Evolutionary conservation across 2,888 invertebrate species (phyloP).

Genomic region (Ormyrus labotus): DNA sequence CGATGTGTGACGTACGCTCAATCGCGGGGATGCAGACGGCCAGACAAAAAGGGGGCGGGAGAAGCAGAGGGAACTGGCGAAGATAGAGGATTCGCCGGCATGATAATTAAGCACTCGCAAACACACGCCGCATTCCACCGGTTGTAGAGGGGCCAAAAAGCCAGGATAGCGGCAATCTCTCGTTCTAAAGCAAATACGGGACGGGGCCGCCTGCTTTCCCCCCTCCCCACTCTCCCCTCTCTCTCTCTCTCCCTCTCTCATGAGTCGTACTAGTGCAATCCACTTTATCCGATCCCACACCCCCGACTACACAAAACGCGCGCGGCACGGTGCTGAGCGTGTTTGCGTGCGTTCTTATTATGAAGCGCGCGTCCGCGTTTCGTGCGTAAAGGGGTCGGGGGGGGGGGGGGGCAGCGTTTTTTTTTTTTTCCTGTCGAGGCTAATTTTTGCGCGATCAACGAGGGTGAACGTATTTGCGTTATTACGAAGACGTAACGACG

Average conservation of each 20-base stretch:
- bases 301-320: background rate
- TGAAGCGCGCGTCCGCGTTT: background rate
- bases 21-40: no score
- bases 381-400: background rate
- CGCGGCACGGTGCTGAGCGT: background rate
- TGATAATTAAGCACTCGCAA: background rate
- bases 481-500: no score
- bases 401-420: background rate
- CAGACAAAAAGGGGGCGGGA: no score
- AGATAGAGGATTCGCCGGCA: background rate
- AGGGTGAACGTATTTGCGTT: no score
- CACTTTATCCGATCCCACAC: conserved; percentile 30
- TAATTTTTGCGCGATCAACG: conserved; percentile 5
- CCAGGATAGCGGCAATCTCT: conserved; percentile 20
- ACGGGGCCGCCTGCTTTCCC: background rate
- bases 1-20: no score
- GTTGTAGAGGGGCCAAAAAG: background rate
- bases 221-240: background rate
- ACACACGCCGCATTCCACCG: background rate
- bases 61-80: no score
- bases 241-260: background rate
- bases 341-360: conserved; percentile 23
- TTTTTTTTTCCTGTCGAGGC: background rate
- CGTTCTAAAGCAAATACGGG: conserved; percentile 62
- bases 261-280: conserved; percentile 40